Percentiles rank a stretch among this genome's conserved stretches.
phyloP scores from a whole-genome alignment of 2,113 vertebrate genomes.

The Cettia cetti region DNA sequence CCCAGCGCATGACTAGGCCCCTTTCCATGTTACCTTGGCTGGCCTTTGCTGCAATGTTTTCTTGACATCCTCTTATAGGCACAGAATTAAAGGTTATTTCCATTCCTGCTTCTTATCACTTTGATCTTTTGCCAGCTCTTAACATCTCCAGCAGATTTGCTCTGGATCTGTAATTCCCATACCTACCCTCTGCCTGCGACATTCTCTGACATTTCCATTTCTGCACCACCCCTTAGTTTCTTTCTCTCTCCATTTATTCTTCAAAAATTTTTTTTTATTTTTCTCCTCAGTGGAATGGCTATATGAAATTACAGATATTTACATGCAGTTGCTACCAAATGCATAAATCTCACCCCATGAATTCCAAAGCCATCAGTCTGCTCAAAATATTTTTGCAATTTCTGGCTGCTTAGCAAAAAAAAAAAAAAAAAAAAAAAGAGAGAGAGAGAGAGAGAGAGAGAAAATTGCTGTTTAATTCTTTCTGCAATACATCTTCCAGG shows the following conservation, averaged over 20 bases:
- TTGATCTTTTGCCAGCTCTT: conserved; percentile 58
- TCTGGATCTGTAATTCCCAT: conserved; percentile 59
- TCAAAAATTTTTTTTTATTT: not conserved
- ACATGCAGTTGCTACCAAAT: not conserved
- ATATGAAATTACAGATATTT: not conserved
- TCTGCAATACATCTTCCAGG: not conserved
- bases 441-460: too few species aligned
- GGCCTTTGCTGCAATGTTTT: conserved; percentile 50
- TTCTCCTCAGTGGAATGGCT: not conserved
- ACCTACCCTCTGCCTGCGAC: conserved; percentile 36
- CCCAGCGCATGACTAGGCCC: conserved; percentile 2
- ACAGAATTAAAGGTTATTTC: conserved; percentile 64
- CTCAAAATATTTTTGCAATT: not conserved
- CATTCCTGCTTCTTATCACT: conserved; percentile 49
- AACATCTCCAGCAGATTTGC: conserved; percentile 58
- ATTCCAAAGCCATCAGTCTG: not conserved
- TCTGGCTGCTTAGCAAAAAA: not conserved
- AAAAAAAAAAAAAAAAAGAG: too few species aligned
- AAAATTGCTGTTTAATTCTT: not conserved
- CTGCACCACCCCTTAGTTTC: not conserved
- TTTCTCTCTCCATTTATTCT: not conserved
- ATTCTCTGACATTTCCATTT: conserved; percentile 50
- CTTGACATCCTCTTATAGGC: conserved; percentile 38
- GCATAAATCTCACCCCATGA: not conserved
- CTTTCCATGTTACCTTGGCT: conserved; percentile 63